A percentile compares a stretch with the other conserved stretches of the same genome.
Conservation (phyloP, 2,888 invertebrate genomes). For the Hydrotaea cyrtoneurina region DNA sequence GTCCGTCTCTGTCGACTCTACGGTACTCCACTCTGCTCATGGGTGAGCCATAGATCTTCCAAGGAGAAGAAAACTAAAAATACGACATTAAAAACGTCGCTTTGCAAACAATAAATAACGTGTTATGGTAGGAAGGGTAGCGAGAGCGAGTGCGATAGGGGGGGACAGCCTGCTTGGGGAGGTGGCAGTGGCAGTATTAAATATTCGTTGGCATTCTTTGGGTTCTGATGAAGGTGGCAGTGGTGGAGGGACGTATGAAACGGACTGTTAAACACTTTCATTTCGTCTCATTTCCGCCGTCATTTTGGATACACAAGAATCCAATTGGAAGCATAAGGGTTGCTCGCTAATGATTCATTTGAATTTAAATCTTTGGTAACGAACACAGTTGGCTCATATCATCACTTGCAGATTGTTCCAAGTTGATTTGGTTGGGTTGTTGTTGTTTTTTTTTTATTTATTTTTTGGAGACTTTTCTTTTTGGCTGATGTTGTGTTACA, state of each 20-base stretch:
- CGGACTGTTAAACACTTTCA: constrained; percentile 53
- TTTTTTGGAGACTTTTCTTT: background rate
- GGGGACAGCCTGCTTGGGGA: background rate
- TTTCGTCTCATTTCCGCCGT: constrained; percentile 58
- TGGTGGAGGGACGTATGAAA: constrained; percentile 7
- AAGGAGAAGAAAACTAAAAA: constrained; percentile 46
- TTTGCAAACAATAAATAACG: constrained; percentile 70
- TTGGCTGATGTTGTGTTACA: too few relatives aligned
- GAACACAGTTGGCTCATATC: constrained; percentile 45
- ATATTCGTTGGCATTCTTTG: background rate
- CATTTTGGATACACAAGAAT: constrained; percentile 50
- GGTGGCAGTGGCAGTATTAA: background rate
- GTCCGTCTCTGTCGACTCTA: background rate
- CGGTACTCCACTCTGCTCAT: constrained; percentile 32
- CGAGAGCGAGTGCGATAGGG: background rate
- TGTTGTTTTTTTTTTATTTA: background rate
- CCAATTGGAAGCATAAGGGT: constrained; percentile 49
- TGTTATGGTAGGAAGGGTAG: constrained; percentile 31
- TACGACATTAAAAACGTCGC: constrained; percentile 68
- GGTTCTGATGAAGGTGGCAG: background rate
- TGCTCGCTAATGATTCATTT: constrained; percentile 64
- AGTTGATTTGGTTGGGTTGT: background rate
- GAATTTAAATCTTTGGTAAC: constrained; percentile 46
- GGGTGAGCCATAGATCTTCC: constrained; percentile 63
- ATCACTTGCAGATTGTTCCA: constrained; percentile 21